Evolutionary conservation across 2,113 vertebrate species (phyloP), one percentile per base, ranked within the genome.

Genomic region (Hystrix brachyura): DNA sequence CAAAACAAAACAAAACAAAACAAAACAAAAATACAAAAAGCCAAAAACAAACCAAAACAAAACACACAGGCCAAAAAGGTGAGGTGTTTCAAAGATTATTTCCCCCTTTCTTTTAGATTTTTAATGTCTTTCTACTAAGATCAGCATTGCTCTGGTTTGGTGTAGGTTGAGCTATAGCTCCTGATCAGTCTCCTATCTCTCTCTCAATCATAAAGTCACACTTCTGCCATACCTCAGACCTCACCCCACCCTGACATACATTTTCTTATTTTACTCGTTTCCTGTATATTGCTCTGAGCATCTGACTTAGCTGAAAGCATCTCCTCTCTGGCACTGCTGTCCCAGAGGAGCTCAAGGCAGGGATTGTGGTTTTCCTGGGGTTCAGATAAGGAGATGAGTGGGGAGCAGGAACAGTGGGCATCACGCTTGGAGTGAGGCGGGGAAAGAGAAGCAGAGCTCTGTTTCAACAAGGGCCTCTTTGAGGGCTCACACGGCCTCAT

Each of bases 391-490:
- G 62, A 12, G 60, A 83, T 1, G 79, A 72, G 29, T 43, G 18
- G 53, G 71, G 14, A n/a, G 29, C 55, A 48, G 34, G 79, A 82
- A 59, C 27, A 1, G 51, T 25, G 72, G 78, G 88, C 29, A 0
- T 43, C 88, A 15, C 5, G 19, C 90, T 74, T 19, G 11, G 55
- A 51, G 32, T 15, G 14, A 46, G 17, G 8, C 13, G 19, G 62
- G 64, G 55, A 90, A 82, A 57, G 92, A 43, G 64, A 69, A 65
- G 65, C 53, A 18, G 71, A 60, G 48, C 74, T 55, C 15, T 1
- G 0, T 90, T 94, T 87, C 80, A 80, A 87, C 96, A 92, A 91
- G 89, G 80, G 80, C 69, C 59, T 81, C 96, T 94, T 94, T 96
- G 89, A 94, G 62, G 34, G 67, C 62, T 84, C 5, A 38, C 84